A percentile compares a stretch with the other conserved stretches of the same genome.
Conservation (phyloP, 1,140 invertebrate species). For the Conus ventricosus region DNA sequence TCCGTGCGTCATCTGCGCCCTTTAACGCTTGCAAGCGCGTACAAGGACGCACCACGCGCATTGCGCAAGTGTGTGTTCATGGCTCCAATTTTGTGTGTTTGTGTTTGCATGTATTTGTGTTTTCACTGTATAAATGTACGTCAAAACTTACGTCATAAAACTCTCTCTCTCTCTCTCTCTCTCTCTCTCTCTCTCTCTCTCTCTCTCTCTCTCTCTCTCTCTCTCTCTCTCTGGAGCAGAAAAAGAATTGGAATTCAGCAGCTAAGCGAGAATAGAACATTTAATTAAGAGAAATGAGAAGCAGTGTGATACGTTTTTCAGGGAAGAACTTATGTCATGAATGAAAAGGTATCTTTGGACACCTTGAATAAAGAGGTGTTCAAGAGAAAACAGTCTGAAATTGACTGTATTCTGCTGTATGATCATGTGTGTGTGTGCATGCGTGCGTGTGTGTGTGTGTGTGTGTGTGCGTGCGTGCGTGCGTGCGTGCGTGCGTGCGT, state of each 20-base stretch:
- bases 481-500: background rate
- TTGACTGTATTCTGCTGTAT: background rate
- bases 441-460: slow-evolving; percentile 1
- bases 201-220: too few relatives aligned
- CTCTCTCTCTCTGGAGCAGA: too few relatives aligned
- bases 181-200: too few relatives aligned
- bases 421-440: background rate
- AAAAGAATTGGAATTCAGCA: background rate
- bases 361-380: too few relatives aligned
- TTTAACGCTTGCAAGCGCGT: background rate
- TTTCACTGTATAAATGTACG: background rate
- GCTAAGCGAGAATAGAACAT: background rate
- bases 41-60: background rate
- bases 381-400: too few relatives aligned
- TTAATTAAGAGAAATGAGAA: background rate
- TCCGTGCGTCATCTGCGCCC: background rate
- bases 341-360: too few relatives aligned
- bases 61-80: too few relatives aligned
- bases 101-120: background rate
- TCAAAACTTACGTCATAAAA: too few relatives aligned
- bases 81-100: background rate
- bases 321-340: too few relatives aligned
- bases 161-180: too few relatives aligned
- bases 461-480: background rate
- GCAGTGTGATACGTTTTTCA: background rate